Conservation (phyloP, 2,888 invertebrate species). For the Rotaria magnacalcarata region DNA sequence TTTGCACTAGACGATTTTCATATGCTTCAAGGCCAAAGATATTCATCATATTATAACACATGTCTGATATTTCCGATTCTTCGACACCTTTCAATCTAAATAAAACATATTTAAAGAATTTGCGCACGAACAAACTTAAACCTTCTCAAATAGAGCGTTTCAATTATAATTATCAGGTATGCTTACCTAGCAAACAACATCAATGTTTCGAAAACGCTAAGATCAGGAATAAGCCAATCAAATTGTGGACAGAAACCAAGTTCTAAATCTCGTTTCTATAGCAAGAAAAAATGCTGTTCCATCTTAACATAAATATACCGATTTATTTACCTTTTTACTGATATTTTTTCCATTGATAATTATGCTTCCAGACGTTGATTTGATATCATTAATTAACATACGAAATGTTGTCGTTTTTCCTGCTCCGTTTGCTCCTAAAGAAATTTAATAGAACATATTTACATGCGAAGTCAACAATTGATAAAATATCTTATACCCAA, state of each 20-base stretch:
- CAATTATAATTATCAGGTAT: no score
- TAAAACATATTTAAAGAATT: neutral
- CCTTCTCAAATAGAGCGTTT: no score
- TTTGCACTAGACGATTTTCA: slow-evolving; percentile 50
- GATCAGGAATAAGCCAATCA: slow-evolving; percentile 58
- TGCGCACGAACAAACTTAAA: no score
- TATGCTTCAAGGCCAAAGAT: slow-evolving; percentile 53
- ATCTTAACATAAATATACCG: no score
- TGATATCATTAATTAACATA: slow-evolving; percentile 58
- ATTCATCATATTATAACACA: slow-evolving; percentile 51
- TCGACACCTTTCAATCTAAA: slow-evolving; percentile 55
- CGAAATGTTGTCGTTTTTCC: slow-evolving; percentile 59
- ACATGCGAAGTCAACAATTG: neutral
- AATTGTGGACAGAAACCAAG: slow-evolving; percentile 62
- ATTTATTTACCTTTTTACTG: neutral
- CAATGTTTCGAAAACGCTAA: slow-evolving; percentile 58
- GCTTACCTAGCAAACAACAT: slow-evolving; percentile 52
- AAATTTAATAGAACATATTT: slow-evolving; percentile 53
- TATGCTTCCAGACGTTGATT: slow-evolving; percentile 54
- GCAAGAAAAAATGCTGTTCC: neutral
- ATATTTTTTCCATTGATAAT: slow-evolving; percentile 51
- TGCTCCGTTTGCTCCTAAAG: slow-evolving; percentile 60
- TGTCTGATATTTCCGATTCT: slow-evolving; percentile 49
- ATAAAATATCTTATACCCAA: slow-evolving; percentile 60
- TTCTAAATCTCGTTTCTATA: slow-evolving; percentile 48